These are phyloP conservation scores for Antechinus flavipes DNA, from an alignment of 2,113 vertebrate genomes.

Conservation along the genomic window DNA sequence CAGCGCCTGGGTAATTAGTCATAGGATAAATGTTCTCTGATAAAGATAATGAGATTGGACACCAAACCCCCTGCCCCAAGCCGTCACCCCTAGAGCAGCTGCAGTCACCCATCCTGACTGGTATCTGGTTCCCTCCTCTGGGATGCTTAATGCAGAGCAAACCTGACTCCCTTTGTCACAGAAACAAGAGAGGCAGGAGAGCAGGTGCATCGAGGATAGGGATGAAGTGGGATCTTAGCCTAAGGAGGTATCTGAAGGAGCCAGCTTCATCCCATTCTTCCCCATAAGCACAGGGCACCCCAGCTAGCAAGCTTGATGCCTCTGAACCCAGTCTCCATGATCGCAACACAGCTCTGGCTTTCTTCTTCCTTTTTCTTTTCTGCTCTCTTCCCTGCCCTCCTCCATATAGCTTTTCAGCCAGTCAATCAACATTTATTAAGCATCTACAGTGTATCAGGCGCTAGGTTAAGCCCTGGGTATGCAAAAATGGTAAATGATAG, in stretches of 20 bases:
- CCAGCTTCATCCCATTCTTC: background rate
- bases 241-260: background rate
- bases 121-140: background rate
- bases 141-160: background rate
- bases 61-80: background rate
- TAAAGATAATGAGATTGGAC: background rate
- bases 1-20: background rate
- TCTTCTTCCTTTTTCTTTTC: background rate
- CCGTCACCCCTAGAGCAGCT: background rate
- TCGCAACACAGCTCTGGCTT: background rate
- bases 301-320: background rate
- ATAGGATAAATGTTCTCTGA: background rate
- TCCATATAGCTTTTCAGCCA: background rate
- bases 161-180: constrained; percentile 2
- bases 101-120: background rate
- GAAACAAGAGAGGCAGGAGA: background rate
- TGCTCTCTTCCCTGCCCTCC: background rate
- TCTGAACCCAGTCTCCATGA: background rate
- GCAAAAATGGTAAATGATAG: background rate
- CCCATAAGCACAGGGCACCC: background rate
- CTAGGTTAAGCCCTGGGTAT: background rate
- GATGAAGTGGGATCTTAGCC: background rate
- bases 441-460: background rate
- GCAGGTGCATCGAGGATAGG: background rate
- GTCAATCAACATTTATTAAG: background rate